A percentile compares a stretch with the other conserved stretches of the same genome.
These are phyloP conservation scores for Atrina japonica DNA, from an alignment of 2,888 invertebrate species.

Conservation along the genomic window DNA sequence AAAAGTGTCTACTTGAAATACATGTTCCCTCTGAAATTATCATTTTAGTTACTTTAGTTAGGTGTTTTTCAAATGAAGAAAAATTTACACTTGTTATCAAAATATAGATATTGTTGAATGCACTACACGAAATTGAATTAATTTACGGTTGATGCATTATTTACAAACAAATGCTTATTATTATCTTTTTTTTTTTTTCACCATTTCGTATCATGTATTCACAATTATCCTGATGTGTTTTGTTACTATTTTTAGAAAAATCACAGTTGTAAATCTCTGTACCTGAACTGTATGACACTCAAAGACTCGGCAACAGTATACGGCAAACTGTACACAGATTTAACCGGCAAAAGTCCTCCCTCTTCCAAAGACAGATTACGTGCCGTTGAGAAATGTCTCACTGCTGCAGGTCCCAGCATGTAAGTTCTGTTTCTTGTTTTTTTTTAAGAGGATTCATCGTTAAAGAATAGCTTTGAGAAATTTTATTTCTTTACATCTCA, in stretches of 20 bases:
- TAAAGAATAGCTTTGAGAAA: not conserved
- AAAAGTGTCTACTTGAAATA: too few species aligned
- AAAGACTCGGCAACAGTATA: constrained; percentile 92
- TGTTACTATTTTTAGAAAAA: constrained; percentile 56
- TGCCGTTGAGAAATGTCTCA: constrained; percentile 87
- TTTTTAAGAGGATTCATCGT: not conserved
- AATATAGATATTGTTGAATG: too few species aligned
- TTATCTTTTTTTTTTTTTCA: too few species aligned
- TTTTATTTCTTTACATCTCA: not conserved
- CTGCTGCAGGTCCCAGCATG: constrained; percentile 87
- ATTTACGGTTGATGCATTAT: too few species aligned
- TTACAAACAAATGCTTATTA: too few species aligned
- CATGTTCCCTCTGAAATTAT: too few species aligned
- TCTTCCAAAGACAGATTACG: constrained; percentile 83
- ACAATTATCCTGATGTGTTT: too few species aligned
- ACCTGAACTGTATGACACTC: constrained; percentile 94
- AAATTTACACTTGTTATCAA: too few species aligned
- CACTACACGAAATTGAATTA: too few species aligned
- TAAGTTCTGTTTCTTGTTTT: constrained; percentile 50
- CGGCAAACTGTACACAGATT: constrained; percentile 88
- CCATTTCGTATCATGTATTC: too few species aligned
- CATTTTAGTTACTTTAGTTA: too few species aligned
- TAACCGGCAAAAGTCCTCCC: constrained; percentile 80
- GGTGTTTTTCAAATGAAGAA: too few species aligned
- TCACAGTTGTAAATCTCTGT: constrained; percentile 82